Conservation (phyloP, 2,888 invertebrate genomes). For the Trichogramma dendrolimi region DNA sequence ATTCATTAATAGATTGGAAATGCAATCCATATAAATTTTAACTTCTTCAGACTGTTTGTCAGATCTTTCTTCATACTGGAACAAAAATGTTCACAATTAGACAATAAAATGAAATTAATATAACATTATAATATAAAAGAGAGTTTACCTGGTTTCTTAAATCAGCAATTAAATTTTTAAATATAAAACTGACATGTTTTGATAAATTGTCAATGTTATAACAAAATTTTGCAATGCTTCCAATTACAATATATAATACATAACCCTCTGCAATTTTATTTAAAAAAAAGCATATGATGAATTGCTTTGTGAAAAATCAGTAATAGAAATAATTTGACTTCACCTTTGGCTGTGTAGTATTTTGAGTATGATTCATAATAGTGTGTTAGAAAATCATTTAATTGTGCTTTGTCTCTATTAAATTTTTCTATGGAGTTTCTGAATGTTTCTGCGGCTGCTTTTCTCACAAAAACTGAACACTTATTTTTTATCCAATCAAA, state of each 20-base stretch:
- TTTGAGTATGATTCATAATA: conserved; percentile 11
- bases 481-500: conserved; percentile 30
- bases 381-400: conserved; percentile 30
- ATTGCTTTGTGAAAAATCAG: neutral
- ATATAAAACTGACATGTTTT: conserved; percentile 16
- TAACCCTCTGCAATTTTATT: conserved; percentile 32
- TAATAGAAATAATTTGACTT: neutral
- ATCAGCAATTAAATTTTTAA: conserved; percentile 29
- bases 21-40: conserved; percentile 36
- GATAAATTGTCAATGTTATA: conserved; percentile 22
- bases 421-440: conserved; percentile 36
- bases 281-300: neutral
- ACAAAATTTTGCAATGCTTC: conserved; percentile 32
- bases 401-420: conserved; percentile 20
- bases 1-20: conserved; percentile 35
- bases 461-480: conserved; percentile 29
- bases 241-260: conserved; percentile 30
- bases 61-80: conserved; percentile 29
- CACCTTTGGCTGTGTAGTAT: conserved; percentile 11
- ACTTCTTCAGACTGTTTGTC: conserved; percentile 28
- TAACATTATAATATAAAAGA: conserved; percentile 2
- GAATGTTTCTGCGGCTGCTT: conserved; percentile 34
- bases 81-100: conserved; percentile 4
- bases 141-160: conserved; percentile 30
- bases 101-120: conserved; percentile 1